Percentiles rank a stretch among this genome's conserved stretches.
These are phyloP conservation scores for Leontocebus nigricollis DNA, from an alignment of 2,797 vertebrate species.

Conservation along the genomic window DNA sequence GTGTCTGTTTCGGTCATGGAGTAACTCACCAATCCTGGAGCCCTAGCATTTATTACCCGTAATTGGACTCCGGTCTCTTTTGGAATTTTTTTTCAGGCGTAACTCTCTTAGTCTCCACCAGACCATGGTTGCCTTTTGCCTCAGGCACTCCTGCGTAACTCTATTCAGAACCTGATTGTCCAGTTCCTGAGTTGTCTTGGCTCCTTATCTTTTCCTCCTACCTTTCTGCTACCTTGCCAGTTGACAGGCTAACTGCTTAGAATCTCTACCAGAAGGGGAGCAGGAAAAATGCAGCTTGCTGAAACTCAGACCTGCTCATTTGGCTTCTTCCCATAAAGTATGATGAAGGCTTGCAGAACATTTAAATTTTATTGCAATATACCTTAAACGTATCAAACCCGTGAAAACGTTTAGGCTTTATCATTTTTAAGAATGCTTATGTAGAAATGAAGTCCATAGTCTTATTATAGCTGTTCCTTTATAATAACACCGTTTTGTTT, in stretches of 20 bases:
- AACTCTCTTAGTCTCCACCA: background rate
- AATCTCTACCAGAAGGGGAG: background rate
- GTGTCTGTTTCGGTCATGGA: background rate
- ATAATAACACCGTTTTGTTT: background rate
- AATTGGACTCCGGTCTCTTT: background rate
- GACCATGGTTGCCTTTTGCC: background rate
- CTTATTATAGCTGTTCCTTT: background rate
- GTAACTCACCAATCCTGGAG: background rate
- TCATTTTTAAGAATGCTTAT: background rate
- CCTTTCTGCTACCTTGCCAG: background rate
- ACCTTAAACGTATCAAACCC: background rate
- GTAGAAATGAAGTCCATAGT: background rate
- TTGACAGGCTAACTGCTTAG: background rate
- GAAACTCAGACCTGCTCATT: background rate
- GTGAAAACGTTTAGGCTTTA: background rate
- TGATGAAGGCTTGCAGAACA: background rate
- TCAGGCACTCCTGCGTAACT: background rate
- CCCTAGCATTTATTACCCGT: background rate
- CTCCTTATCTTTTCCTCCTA: background rate
- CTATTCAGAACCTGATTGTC: background rate
- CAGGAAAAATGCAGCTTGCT: background rate
- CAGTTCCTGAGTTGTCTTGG: background rate
- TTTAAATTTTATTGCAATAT: background rate
- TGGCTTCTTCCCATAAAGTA: background rate
- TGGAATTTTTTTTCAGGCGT: background rate